phyloP scores from a whole-genome alignment of 2,113 vertebrate genomes.

The Cheilinus undulatus region DNA sequence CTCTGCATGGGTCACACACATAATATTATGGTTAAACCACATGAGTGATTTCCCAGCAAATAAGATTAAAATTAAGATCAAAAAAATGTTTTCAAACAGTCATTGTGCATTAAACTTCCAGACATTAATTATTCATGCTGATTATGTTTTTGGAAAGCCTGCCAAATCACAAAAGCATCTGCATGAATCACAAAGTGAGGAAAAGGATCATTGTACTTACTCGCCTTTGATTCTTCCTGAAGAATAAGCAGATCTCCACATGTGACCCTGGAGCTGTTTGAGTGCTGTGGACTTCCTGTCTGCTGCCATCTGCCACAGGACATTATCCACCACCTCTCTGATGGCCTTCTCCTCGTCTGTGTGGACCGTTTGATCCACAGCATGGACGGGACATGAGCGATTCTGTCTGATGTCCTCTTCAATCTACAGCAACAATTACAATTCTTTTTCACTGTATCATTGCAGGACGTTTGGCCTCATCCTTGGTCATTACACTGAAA shows the following conservation, averaged over 20 bases:
- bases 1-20: no score
- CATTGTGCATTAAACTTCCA: background rate
- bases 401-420: constrained; percentile 91
- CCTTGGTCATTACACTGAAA: no score
- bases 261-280: constrained; percentile 97
- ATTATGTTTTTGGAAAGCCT: background rate
- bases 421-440: constrained; percentile 79
- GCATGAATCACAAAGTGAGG: constrained; percentile 2
- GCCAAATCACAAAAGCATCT: background rate
- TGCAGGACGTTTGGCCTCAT: background rate
- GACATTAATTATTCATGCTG: background rate
- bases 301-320: constrained; percentile 95
- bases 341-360: constrained; percentile 89
- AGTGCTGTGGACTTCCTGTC: constrained; percentile 96
- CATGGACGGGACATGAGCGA: constrained; percentile 88
- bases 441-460: background rate
- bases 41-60: no score
- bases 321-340: constrained; percentile 90
- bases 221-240: constrained; percentile 93
- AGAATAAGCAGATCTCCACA: constrained; percentile 92
- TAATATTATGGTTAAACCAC: background rate
- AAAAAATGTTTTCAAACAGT: background rate
- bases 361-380: constrained; percentile 83
- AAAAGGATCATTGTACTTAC: constrained; percentile 85
- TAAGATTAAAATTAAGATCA: no score